Base-by-base conservation (phyloP, 2,888 invertebrate species). In the Drosophila formosana region DNA sequence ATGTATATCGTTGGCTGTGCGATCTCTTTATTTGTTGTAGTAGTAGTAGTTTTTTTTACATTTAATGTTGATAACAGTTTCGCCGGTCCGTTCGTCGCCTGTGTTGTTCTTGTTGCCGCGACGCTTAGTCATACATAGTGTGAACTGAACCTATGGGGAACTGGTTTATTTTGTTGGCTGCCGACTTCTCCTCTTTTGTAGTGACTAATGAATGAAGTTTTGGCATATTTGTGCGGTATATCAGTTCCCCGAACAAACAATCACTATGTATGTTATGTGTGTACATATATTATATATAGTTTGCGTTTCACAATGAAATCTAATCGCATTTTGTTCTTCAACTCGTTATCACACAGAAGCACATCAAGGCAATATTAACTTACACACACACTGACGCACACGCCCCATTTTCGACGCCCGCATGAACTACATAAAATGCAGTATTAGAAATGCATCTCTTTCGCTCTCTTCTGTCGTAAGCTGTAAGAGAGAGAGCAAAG, bases 271-370 rank as follows among this genome's bases (percentile, higher is more conserved):
- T 13, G 45, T 37, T 49, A 18, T 49, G 13, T 52, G 23, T 39
- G 5, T 39, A 28, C 46, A 46, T 8, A 18, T 72, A 75, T 69
- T 66, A 28, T 50, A 46, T 8, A 18, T 72, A 75, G 71, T 66
- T 64, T 63, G 39, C 69, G 62, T 63, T 78, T 46, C 78, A 61
- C 67, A 72, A 75, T 73, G 77, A 72, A 83, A 83, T 83, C 83
- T 83, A 88, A 83, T 88, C 83, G 51, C 65, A 61, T 71, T 57
- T 52, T 25, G 18, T 18, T 52, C 72, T 71, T 62, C 34, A 63
- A 67, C 68, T 77, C 52, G 71, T 84, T 83, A 83, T 83, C 83
- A 84, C 52, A 73, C 47, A 51, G 52, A 65, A 53, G 50, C 57
- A 57, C 66, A 50, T 3, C 60, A 46, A 46, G 18, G 25, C 34